Evolutionary conservation across 1,140 invertebrate genomes (phyloP), one percentile per base, ranked within the genome.

Genomic region (Zaprionus capensis): DNA sequence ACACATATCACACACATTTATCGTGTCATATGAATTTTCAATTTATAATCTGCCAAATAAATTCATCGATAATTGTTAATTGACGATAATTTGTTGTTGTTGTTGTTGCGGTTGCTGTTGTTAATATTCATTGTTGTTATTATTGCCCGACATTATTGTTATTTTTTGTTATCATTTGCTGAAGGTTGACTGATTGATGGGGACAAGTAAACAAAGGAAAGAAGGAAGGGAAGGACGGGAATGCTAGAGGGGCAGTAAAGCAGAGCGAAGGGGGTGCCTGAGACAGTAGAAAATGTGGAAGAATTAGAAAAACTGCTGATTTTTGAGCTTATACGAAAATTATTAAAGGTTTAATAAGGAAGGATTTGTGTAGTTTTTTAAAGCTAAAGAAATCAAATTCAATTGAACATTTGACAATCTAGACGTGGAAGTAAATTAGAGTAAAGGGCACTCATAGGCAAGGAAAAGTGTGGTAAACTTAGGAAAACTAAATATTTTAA

Each of bases 61-160:
- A 56, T 56, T 28, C 24, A 14, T 17, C 6, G 24, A 56, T 56
- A 56, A 56, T n/a, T 26, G 26, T 56, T 56, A 56, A 56, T 56
- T 56, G 26, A 56, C 53, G n/a, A 56, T 26, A 15, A 51, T 51
- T 51, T 51, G 20, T 20, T 49, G 6, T n/a, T 12, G 4, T 44
- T 44, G 41, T 17, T 17, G 36, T 17, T 46, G 41, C 5, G 41
- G n/a, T 46, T 46, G 41, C n/a, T 38, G 14, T 38, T 15, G 36
- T 38, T 15, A 5, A 5, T 44, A 7, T 46, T 46, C 9, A 6
- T 46, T 46, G n/a, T 1, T 46, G 7, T 17, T 46, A 46, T 46
- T 46, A 17, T 4, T 38, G 14, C 14, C 14, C 4, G 14, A 14
- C 15, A 15, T 38, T 38, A 38, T 46, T 17, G 6, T 9, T 17